Conservation (phyloP, 1,140 invertebrate species). For the Micrasema longulum region DNA sequence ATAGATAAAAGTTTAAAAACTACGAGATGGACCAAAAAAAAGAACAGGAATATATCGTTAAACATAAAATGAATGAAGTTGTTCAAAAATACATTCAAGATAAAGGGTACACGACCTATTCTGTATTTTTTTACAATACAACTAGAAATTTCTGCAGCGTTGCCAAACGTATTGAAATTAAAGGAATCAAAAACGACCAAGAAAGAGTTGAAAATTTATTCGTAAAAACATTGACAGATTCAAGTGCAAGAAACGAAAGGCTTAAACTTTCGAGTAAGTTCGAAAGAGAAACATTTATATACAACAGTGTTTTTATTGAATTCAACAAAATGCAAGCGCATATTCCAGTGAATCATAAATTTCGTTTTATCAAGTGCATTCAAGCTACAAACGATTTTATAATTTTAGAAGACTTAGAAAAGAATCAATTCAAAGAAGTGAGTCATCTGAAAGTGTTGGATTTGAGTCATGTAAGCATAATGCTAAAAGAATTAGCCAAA, state of each 20-base stretch:
- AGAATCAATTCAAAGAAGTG: slow-evolving; percentile 27
- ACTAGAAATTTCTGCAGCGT: slow-evolving; percentile 23
- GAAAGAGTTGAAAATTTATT: slow-evolving; percentile 29
- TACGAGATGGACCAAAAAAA: neutral
- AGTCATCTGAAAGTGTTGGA: slow-evolving; percentile 44
- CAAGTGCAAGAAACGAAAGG: slow-evolving; percentile 15
- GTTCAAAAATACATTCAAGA: slow-evolving; percentile 3
- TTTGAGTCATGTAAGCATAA: slow-evolving; percentile 57
- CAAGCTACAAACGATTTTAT: slow-evolving; percentile 30
- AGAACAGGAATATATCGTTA: neutral
- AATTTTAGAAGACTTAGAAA: slow-evolving; percentile 46
- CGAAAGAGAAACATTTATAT: slow-evolving; percentile 44
- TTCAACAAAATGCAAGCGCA: slow-evolving; percentile 43
- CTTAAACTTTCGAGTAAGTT: slow-evolving; percentile 37
- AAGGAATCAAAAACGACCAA: slow-evolving; percentile 39
- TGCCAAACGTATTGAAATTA: slow-evolving; percentile 40
- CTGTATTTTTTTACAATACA: neutral
- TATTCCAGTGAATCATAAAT: slow-evolving; percentile 15
- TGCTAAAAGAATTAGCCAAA: slow-evolving; percentile 61
- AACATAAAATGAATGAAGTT: neutral
- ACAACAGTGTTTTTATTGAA: slow-evolving; percentile 40
- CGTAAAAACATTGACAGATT: slow-evolving; percentile 43
- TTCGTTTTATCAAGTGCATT: slow-evolving; percentile 32
- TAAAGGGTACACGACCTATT: neutral
- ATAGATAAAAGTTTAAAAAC: no score